These are phyloP conservation scores for Pangasianodon gigas DNA, from an alignment of 2,113 vertebrate genomes.

Conservation along the genomic window DNA sequence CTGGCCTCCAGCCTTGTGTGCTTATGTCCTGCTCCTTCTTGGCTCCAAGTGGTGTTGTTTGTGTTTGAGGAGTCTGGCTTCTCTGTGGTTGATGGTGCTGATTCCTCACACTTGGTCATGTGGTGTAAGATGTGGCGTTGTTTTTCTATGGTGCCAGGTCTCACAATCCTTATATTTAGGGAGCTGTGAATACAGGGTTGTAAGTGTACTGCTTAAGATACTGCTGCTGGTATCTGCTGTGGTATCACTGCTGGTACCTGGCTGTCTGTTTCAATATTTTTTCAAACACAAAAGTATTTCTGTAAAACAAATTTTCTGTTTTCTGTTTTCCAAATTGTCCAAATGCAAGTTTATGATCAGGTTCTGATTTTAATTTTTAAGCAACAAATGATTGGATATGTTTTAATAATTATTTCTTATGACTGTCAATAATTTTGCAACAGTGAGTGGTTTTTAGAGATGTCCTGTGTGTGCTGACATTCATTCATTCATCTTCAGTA, in stretches of 20 bases:
- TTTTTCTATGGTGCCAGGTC: neutral
- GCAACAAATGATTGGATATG: no score
- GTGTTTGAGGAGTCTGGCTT: neutral
- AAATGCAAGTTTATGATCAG: no score
- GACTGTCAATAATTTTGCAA: neutral
- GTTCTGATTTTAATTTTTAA: no score
- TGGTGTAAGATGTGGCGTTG: neutral
- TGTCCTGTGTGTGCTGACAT: neutral
- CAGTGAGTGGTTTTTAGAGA: neutral
- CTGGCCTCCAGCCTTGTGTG: neutral
- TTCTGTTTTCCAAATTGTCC: no score
- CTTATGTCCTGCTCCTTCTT: neutral
- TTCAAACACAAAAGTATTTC: no score
- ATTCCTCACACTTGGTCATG: neutral
- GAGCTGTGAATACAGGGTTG: neutral
- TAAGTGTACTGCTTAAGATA: neutral
- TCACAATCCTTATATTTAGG: neutral
- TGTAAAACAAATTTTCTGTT: no score
- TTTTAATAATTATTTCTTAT: neutral
- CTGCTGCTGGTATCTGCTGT: no score
- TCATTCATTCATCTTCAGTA: no score
- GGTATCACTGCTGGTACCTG: no score
- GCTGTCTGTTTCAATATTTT: no score
- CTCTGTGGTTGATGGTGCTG: neutral
- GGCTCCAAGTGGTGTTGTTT: neutral